These are phyloP conservation scores for Actenoides lindsayi DNA, from an alignment of 2,113 vertebrate species.

Conservation along the genomic window DNA sequence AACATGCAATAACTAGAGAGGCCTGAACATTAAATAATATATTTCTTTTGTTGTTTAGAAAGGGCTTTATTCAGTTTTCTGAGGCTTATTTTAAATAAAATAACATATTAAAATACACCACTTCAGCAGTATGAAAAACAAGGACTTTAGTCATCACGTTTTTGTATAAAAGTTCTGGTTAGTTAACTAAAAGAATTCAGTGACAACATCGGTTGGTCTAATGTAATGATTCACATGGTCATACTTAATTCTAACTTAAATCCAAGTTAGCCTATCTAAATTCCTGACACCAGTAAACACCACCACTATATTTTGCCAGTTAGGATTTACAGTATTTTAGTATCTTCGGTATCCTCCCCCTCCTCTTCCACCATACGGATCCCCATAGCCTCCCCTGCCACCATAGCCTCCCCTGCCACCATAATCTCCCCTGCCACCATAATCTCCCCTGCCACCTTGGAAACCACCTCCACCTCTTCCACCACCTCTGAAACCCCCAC, in stretches of 20 bases:
- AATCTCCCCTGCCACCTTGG: constrained; percentile 51
- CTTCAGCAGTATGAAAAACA: constrained; percentile 39
- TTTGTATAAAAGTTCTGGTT: constrained; percentile 49
- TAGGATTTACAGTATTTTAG: constrained; percentile 26
- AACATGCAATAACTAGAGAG: background rate
- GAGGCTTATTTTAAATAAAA: constrained; percentile 66
- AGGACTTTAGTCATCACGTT: constrained; percentile 25
- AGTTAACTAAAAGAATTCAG: constrained; percentile 42
- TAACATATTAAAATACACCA: constrained; percentile 55
- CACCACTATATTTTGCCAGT: constrained; percentile 16
- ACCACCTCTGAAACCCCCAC: constrained; percentile 54
- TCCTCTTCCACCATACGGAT: constrained; percentile 57
- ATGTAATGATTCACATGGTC: constrained; percentile 29
- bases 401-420: constrained; percentile 47
- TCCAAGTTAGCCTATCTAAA: background rate
- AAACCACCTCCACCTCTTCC: constrained; percentile 72
- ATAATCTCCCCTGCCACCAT: background rate
- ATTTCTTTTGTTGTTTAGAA: constrained; percentile 47
- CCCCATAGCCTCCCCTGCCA: constrained; percentile 49
- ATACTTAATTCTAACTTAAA: constrained; percentile 57
- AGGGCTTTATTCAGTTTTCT: constrained; percentile 53
- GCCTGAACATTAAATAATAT: constrained; percentile 42
- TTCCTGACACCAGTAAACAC: constrained; percentile 51
- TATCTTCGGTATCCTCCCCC: constrained; percentile 76
- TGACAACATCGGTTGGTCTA: constrained; percentile 29